Evolutionary conservation across 2,888 invertebrate genomes (phyloP).

Genomic region (Dryomyza anilis): DNA sequence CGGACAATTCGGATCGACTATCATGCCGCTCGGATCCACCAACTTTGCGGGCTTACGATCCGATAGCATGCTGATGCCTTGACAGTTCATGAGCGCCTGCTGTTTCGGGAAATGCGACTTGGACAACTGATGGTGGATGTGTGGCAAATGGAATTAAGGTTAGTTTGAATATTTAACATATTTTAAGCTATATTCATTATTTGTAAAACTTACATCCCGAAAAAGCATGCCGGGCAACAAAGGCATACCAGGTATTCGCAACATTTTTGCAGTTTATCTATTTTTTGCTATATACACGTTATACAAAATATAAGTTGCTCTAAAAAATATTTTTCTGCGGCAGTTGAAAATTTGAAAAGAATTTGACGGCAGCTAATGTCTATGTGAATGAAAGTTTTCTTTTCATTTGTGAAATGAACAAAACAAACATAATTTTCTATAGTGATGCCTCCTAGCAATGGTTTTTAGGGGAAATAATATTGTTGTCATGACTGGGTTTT

Average conservation of each 20-base stretch:
- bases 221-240: constrained; percentile 76
- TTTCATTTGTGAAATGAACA: constrained; percentile 7
- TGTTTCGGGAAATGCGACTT: constrained; percentile 69
- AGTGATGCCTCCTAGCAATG: constrained; percentile 7
- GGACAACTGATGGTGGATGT: constrained; percentile 65
- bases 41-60: constrained; percentile 68
- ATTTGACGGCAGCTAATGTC: neutral
- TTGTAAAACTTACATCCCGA: constrained; percentile 69
- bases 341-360: neutral
- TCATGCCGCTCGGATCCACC: constrained; percentile 65
- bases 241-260: constrained; percentile 72
- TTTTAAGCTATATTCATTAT: neutral
- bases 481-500: constrained; percentile 6
- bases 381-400: neutral
- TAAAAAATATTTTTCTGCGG: neutral
- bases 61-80: constrained; percentile 67
- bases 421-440: constrained; percentile 11
- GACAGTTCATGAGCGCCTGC: constrained; percentile 68
- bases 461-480: neutral
- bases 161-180: neutral
- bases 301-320: constrained; percentile 8
- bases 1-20: constrained; percentile 60
- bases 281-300: neutral
- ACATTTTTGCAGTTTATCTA: constrained; percentile 49
- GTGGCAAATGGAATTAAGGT: constrained; percentile 1